A percentile compares a stretch with the other conserved stretches of the same genome.
These are phyloP conservation scores for Pyxicephalus adspersus DNA, from an alignment of 2,113 vertebrate species.

Conservation along the genomic window DNA sequence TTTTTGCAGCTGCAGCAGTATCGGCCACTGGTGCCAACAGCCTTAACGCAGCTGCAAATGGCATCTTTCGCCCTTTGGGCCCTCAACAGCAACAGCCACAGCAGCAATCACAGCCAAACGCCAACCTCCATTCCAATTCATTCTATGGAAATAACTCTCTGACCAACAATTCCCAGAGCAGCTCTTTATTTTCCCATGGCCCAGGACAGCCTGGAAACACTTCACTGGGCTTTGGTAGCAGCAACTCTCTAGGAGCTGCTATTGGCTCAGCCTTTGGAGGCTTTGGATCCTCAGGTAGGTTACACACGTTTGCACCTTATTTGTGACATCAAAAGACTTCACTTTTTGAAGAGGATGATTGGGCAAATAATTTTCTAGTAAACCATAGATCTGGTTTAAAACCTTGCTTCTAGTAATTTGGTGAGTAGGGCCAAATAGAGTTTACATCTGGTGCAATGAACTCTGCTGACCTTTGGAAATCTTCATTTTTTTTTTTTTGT, in stretches of 20 bases:
- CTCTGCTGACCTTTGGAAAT: no score
- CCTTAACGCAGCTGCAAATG: conserved; percentile 88
- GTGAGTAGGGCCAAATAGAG: no score
- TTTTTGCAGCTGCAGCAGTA: conserved; percentile 81
- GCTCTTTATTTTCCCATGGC: conserved; percentile 93
- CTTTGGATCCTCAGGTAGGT: conserved; percentile 93
- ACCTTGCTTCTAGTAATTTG: no score
- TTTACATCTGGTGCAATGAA: no score
- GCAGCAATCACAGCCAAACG: conserved; percentile 83
- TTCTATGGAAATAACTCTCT: conserved; percentile 92
- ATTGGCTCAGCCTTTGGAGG: conserved; percentile 92
- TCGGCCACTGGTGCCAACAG: conserved; percentile 89
- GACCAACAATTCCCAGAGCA: conserved; percentile 90
- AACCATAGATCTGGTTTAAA: no score
- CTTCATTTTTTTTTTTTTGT: no score
- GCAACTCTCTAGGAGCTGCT: conserved; percentile 88
- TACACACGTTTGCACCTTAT: background rate
- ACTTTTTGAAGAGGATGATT: background rate
- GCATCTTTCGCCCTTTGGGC: conserved; percentile 90
- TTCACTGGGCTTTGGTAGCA: conserved; percentile 91
- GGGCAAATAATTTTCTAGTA: no score
- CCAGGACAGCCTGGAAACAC: conserved; percentile 85
- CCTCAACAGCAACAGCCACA: conserved; percentile 85
- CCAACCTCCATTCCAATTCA: conserved; percentile 87
- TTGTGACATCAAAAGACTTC: background rate